A percentile compares a stretch with the other conserved stretches of the same genome.
phyloP scores from a whole-genome alignment of 2,888 invertebrate genomes.

The Andrena fulva region DNA sequence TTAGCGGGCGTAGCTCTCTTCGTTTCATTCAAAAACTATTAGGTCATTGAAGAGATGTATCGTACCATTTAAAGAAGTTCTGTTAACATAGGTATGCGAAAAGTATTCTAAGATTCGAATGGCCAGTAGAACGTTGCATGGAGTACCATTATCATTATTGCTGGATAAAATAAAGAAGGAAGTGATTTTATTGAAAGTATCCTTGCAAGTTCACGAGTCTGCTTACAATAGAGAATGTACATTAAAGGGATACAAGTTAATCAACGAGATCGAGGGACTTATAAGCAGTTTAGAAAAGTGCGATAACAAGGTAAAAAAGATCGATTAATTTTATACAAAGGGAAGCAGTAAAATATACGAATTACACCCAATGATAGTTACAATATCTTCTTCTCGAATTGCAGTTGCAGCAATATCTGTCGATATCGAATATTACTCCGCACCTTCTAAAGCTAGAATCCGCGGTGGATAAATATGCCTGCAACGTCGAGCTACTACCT shows the following conservation, averaged over 20 bases:
- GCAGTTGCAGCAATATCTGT: slow-evolving; percentile 77
- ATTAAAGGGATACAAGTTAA: slow-evolving; percentile 66
- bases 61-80: slow-evolving; percentile 10
- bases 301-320: slow-evolving; percentile 74
- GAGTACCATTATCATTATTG: slow-evolving; percentile 71
- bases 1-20: no score
- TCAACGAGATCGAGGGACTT: slow-evolving; percentile 71
- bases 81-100: slow-evolving; percentile 45
- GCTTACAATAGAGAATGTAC: slow-evolving; percentile 68
- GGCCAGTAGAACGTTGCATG: slow-evolving; percentile 73
- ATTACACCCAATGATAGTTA: not conserved
- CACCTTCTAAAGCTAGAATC: slow-evolving; percentile 72
- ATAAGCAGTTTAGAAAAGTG: slow-evolving; percentile 71
- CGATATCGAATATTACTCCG: slow-evolving; percentile 72
- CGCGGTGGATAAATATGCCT: slow-evolving; percentile 71
- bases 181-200: slow-evolving; percentile 67
- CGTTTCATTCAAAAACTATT: not conserved
- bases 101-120: slow-evolving; percentile 73
- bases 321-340: slow-evolving; percentile 18
- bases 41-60: not conserved
- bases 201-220: slow-evolving; percentile 68
- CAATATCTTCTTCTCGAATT: slow-evolving; percentile 35
- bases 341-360: slow-evolving; percentile 23
- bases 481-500: slow-evolving; percentile 65
- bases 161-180: slow-evolving; percentile 75